Percentiles rank a stretch among this genome's conserved stretches.
phyloP scores from a whole-genome alignment of 2,888 invertebrate genomes.

The Melanargia galathea region DNA sequence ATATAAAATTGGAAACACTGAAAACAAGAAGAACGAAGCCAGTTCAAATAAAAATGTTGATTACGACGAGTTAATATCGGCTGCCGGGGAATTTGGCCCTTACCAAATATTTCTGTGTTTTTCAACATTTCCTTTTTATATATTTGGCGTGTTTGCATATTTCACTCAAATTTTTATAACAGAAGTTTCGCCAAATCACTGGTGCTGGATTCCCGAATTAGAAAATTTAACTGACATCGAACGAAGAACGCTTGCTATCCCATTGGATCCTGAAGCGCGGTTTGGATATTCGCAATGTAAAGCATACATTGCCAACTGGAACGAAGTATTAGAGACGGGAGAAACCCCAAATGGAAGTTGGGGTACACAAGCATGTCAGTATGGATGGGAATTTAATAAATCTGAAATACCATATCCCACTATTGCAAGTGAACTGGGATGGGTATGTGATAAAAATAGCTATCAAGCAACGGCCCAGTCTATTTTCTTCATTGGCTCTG shows the following conservation, averaged over 20 bases:
- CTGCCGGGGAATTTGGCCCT: slow-evolving; percentile 63
- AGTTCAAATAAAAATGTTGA: slow-evolving; percentile 43
- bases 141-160: slow-evolving; percentile 59
- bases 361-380: slow-evolving; percentile 51
- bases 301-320: slow-evolving; percentile 62
- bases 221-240: slow-evolving; percentile 55
- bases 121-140: slow-evolving; percentile 58
- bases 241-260: slow-evolving; percentile 57
- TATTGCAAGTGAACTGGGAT: slow-evolving; percentile 61
- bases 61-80: slow-evolving; percentile 56
- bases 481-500: slow-evolving; percentile 64
- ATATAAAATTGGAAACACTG: slow-evolving; percentile 3
- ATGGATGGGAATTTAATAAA: slow-evolving; percentile 68
- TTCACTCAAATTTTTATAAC: slow-evolving; percentile 64
- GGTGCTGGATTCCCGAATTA: slow-evolving; percentile 65
- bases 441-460: slow-evolving; percentile 64
- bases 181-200: slow-evolving; percentile 60
- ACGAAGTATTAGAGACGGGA: slow-evolving; percentile 50
- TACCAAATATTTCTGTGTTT: slow-evolving; percentile 59
- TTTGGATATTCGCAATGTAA: slow-evolving; percentile 62
- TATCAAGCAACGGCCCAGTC: slow-evolving; percentile 66
- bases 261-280: slow-evolving; percentile 47
- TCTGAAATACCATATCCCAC: slow-evolving; percentile 67
- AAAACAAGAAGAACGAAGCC: slow-evolving; percentile 16
- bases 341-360: slow-evolving; percentile 49